Evolutionary conservation across 2,888 invertebrate genomes (phyloP), one percentile per base, ranked within the genome.

Genomic region (Sarcophaga rosellei): DNA sequence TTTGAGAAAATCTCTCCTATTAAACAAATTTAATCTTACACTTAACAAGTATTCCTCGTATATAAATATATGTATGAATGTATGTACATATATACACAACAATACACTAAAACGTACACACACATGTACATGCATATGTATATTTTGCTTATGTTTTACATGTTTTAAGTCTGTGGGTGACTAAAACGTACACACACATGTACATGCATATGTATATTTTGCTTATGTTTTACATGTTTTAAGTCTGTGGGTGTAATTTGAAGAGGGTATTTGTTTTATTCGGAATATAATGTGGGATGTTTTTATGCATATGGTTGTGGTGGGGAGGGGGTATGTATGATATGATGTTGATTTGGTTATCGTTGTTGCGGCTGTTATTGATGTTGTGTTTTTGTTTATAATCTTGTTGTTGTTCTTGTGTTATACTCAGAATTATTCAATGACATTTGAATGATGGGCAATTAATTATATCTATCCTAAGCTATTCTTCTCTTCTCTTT

Each of bases 361-460:
- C 20, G 15, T 53, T 53, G 53, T 53, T 53, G 17, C 17, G 12
- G 53, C 15, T 53, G 53, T 17, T 53, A 53, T 17, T 57, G n/a
- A 57, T 70, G 21, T 68, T 47, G 12, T 53, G 53, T 53, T 53
- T 53, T 53, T 53, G 53, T 53, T 53, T 53, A 17, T 25, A 17
- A 57, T 70, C 20, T 68, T 47, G 15, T 68, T 21, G 23, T 57
- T 57, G 17, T 35, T 12, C 8, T n/a, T 70, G 53, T 53, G 69
- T 69, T 70, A 53, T 70, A 63, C 25, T 57, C 6, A 63, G 57
- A 53, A 80, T 66, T 80, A 12, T 72, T 73, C n/a, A 59, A 47
- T 80, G 73, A 68, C 80, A 73, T 80, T 80, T 80, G 80, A 80
- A 73, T 74, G 80, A 80, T 80, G 61, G 73, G 21, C 61, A 80